Conservation (phyloP, 2,113 vertebrate genomes). For the Nerophis lumbriciformis region DNA sequence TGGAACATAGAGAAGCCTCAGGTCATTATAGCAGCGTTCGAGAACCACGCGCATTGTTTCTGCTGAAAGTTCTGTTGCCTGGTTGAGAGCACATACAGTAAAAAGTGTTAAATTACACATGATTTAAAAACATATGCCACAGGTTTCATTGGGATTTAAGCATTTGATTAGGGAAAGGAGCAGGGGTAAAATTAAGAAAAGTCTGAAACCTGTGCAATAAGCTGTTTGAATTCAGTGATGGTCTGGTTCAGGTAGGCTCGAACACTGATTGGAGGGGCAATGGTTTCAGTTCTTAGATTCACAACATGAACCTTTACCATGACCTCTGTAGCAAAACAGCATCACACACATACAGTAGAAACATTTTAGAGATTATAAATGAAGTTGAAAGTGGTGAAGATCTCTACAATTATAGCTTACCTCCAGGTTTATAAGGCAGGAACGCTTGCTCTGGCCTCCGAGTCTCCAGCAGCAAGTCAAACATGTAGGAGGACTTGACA, state of each 20-base stretch:
- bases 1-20: constrained; percentile 85
- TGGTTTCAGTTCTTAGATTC: constrained; percentile 86
- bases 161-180: neutral
- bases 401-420: constrained; percentile 52
- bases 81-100: constrained; percentile 8
- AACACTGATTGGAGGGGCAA: constrained; percentile 84
- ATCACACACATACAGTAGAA: constrained; percentile 13
- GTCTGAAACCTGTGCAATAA: constrained; percentile 87
- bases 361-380: neutral
- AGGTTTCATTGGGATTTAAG: neutral
- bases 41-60: constrained; percentile 94
- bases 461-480: constrained; percentile 92
- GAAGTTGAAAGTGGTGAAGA: neutral
- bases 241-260: constrained; percentile 96
- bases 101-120: neutral
- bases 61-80: constrained; percentile 81
- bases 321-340: constrained; percentile 78
- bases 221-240: constrained; percentile 91
- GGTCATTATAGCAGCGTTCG: constrained; percentile 95
- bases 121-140: neutral
- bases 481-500: constrained; percentile 98
- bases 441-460: constrained; percentile 87
- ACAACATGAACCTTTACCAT: constrained; percentile 98
- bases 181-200: neutral
- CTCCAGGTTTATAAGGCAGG: constrained; percentile 96